phyloP scores from a whole-genome alignment of 2,113 vertebrate genomes.

The Cynoglossus semilaevis region DNA sequence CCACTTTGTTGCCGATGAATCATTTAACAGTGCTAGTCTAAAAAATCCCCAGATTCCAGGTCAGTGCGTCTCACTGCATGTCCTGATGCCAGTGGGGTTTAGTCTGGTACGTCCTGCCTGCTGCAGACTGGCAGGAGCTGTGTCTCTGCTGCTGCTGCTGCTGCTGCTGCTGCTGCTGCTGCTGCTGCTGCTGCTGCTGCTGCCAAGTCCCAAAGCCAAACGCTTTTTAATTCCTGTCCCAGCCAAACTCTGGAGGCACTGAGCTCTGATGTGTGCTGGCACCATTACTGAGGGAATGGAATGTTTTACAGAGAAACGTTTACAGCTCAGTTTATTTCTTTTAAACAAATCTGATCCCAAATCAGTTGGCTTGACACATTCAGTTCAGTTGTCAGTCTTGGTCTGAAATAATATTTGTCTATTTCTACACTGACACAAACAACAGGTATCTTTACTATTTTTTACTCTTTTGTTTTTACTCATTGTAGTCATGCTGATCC shows the following conservation, averaged over 20 bases:
- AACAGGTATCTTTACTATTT: too few species aligned
- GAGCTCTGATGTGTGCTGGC: conserved; percentile 33
- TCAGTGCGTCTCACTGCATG: conserved; percentile 53
- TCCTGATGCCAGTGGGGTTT: conserved; percentile 49
- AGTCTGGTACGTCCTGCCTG: conserved; percentile 32
- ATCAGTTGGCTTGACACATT: conserved; percentile 6
- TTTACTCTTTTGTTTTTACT: neutral
- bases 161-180: conserved; percentile 2
- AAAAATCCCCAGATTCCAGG: conserved; percentile 63
- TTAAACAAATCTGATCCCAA: conserved; percentile 13
- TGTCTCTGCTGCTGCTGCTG: conserved; percentile 32
- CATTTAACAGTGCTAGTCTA: conserved; percentile 72
- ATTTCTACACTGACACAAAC: too few species aligned
- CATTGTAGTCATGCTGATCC: too few species aligned
- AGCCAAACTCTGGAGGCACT: conserved; percentile 44
- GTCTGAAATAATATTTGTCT: neutral
- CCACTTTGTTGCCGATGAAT: conserved; percentile 66
- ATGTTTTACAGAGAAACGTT: conserved; percentile 22
- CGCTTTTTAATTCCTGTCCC: conserved; percentile 12
- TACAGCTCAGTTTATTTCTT: conserved; percentile 13
- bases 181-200: conserved; percentile 32
- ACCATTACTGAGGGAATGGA: conserved; percentile 18
- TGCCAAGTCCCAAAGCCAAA: neutral
- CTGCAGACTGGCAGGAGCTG: conserved; percentile 31
- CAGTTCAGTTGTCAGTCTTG: neutral